A percentile compares a stretch with the other conserved stretches of the same genome.
These are phyloP conservation scores for Hippopotamyrus pictus DNA, from an alignment of 2,797 vertebrate genomes.

Conservation along the genomic window DNA sequence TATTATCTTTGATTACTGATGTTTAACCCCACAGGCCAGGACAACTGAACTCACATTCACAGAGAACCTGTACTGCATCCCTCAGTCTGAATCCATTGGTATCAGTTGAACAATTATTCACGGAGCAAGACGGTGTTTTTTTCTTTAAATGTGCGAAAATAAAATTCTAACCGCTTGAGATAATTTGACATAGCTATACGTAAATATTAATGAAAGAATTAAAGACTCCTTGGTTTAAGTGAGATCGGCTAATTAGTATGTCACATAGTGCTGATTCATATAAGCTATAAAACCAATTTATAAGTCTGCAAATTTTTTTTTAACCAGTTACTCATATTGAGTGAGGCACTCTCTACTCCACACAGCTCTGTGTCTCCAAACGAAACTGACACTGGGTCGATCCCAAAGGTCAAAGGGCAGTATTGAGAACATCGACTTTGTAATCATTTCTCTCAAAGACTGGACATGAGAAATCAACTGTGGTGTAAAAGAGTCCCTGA, in stretches of 20 bases:
- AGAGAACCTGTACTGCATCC: background rate
- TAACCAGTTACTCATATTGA: background rate
- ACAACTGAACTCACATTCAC: background rate
- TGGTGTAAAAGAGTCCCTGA: background rate
- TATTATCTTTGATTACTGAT: background rate
- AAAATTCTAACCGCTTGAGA: background rate
- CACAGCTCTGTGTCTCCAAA: background rate
- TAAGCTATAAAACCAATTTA: background rate
- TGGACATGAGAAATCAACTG: background rate
- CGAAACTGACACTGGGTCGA: background rate
- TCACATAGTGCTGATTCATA: background rate
- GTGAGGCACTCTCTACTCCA: background rate
- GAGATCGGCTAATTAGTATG: background rate
- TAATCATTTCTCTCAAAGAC: background rate
- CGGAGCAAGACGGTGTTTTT: background rate
- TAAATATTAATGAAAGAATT: background rate
- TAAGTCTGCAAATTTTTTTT: background rate
- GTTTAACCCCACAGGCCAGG: background rate
- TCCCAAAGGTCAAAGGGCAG: background rate
- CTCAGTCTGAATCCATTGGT: background rate
- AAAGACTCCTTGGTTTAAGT: background rate
- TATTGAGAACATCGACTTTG: background rate
- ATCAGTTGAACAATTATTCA: background rate
- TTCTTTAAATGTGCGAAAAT: background rate
- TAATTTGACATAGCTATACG: background rate